Conservation (phyloP, 1,140 invertebrate genomes). For the Belonocnema kinseyi region DNA sequence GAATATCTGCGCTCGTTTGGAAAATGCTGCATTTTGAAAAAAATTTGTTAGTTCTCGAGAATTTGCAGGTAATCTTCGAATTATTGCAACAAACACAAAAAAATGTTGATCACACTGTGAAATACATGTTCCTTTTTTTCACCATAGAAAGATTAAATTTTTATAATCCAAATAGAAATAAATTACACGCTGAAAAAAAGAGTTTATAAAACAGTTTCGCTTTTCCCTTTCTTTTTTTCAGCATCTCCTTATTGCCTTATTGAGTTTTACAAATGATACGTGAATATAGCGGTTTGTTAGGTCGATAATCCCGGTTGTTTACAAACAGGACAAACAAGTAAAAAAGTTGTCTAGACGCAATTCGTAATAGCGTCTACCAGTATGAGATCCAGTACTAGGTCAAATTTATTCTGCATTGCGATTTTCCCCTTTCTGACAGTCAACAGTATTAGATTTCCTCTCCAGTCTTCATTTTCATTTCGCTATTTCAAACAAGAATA, state of each 20-base stretch:
- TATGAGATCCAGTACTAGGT: background rate
- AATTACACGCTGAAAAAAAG: too few relatives aligned
- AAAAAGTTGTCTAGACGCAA: constrained; percentile 20
- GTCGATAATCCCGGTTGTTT: constrained; percentile 7
- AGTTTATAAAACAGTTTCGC: too few relatives aligned
- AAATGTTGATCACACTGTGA: too few relatives aligned
- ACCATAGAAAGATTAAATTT: too few relatives aligned
- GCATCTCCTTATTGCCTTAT: background rate
- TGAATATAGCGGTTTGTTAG: constrained; percentile 2
- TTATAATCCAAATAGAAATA: too few relatives aligned
- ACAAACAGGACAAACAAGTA: constrained; percentile 14
- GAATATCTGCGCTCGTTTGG: too few relatives aligned
- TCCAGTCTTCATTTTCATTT: background rate
- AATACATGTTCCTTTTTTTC: too few relatives aligned
- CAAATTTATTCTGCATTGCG: background rate
- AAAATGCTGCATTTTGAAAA: too few relatives aligned
- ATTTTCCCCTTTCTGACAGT: background rate
- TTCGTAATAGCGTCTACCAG: background rate
- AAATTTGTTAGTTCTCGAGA: too few relatives aligned
- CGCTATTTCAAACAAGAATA: background rate
- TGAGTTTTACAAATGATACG: background rate
- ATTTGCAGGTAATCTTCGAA: too few relatives aligned
- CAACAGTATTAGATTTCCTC: background rate
- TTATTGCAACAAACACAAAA: too few relatives aligned
- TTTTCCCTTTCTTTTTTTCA: background rate